These are phyloP conservation scores for Drosophila prostipennis DNA, from an alignment of 2,888 invertebrate genomes.

Conservation along the genomic window DNA sequence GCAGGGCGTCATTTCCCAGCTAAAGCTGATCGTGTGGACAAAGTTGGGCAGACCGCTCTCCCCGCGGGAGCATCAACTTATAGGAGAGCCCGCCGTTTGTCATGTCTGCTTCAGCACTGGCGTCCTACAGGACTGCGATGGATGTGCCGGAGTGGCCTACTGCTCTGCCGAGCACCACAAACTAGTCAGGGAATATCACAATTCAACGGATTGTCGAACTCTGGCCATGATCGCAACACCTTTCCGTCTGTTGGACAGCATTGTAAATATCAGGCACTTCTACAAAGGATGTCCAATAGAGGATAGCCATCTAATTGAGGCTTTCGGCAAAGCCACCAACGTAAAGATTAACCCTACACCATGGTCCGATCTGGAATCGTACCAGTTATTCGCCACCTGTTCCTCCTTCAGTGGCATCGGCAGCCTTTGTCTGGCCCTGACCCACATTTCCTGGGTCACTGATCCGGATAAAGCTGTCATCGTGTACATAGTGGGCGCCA, in stretches of 20 bases:
- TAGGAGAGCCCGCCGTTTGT: constrained; percentile 75
- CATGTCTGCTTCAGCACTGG: constrained; percentile 66
- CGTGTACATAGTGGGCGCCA: constrained; percentile 69
- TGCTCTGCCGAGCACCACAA: constrained; percentile 68
- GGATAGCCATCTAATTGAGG: constrained; percentile 53
- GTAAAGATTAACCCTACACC: constrained; percentile 49
- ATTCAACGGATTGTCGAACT: constrained; percentile 55
- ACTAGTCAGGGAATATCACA: constrained; percentile 55
- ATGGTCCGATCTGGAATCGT: constrained; percentile 50
- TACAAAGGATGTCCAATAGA: constrained; percentile 27
- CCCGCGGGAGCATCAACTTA: constrained; percentile 70
- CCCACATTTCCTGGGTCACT: constrained; percentile 28
- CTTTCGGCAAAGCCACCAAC: constrained; percentile 53
- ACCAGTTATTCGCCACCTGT: constrained; percentile 65
- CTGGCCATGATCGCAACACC: constrained; percentile 72
- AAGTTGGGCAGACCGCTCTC: constrained; percentile 60
- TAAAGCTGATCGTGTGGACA: constrained; percentile 62
- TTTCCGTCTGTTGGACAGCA: constrained; percentile 51
- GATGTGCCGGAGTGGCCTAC: constrained; percentile 70
- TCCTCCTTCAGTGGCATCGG: constrained; percentile 77
- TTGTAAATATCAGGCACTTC: constrained; percentile 22
- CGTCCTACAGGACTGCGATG: constrained; percentile 49
- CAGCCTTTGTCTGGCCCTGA: constrained; percentile 67
- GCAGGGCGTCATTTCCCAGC: constrained; percentile 55
- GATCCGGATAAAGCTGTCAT: constrained; percentile 30